Conservation (phyloP, 2,888 invertebrate genomes). For the Hirtodrosophila histrioides region DNA sequence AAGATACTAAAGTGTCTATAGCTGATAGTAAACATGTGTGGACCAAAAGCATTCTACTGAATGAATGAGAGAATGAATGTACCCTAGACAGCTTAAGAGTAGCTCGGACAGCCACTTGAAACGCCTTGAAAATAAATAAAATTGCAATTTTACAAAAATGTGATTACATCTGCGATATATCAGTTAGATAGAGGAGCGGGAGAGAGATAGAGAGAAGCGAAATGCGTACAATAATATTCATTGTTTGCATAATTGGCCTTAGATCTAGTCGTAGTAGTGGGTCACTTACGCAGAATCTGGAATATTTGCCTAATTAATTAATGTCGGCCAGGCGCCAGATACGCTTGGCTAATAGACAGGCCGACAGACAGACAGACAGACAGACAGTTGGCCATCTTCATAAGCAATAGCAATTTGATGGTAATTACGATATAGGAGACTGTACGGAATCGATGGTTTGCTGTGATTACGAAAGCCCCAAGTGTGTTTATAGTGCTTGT, state of each 20-base stretch:
- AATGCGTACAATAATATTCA: constrained; percentile 31
- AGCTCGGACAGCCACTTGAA: constrained; percentile 36
- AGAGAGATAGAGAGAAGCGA: neutral
- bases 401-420: constrained; percentile 10
- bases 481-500: constrained; percentile 4
- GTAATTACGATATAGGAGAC: constrained; percentile 14
- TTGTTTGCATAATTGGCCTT: constrained; percentile 32
- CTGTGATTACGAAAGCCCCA: constrained; percentile 20
- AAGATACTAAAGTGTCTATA: no score
- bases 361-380: neutral
- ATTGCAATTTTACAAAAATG: constrained; percentile 28
- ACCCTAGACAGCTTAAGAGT: constrained; percentile 30
- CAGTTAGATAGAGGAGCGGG: constrained; percentile 1
- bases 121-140: constrained; percentile 45
- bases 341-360: constrained; percentile 8
- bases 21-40: constrained; percentile 33
- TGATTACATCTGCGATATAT: constrained; percentile 43
- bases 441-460: constrained; percentile 2
- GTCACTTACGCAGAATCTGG: constrained; percentile 3
- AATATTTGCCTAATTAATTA: constrained; percentile 46
- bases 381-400: constrained; percentile 7
- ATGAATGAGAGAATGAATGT: constrained; percentile 16
- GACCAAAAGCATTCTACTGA: neutral
- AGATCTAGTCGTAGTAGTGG: neutral
- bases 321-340: constrained; percentile 27